Evolutionary conservation across 2,113 vertebrate species (phyloP), one percentile per base, ranked within the genome.

Genomic region (Platichthys stellatus): DNA sequence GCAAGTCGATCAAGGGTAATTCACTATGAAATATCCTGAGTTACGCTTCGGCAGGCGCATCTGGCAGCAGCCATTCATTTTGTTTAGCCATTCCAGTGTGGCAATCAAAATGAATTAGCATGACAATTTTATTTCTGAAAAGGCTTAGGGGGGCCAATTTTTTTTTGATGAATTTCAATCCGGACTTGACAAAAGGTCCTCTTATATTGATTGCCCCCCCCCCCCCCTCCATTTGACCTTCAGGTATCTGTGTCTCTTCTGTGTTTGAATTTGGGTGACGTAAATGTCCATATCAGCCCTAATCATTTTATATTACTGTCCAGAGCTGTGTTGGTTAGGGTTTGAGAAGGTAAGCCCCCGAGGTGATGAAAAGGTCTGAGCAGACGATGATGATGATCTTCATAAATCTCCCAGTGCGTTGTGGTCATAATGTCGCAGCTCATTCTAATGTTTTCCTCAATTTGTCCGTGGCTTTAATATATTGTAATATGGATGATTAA

Each of bases 51-150:
- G 81, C 82, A 82, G 81, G 71, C 62, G 62, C 92, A 88, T 93
- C 94, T 94, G 94, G 91, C 88, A 83, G 86, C 89, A 75, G 86
- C 86, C 84, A 92, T 94, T 93, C 92, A 92, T 94, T 95, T 94
- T 94, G 93, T 95, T 95, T 92, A 94, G 93, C 92, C 87, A 78
- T 88, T 91, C 90, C 92, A 93, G 93, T 91, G 90, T 93, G 82
- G 90, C 93, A 93, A 95, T 95, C 94, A 94, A 93, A 94, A 92
- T 93, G 90, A 93, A 95, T 95, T 94, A 95, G 94, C 94, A 91
- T 94, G 94, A 95, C 94, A 94, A 95, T 95, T 93, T 91, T 90
- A 93, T 94, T 94, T 93, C 92, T 93, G 89, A 93, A 92, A 91
- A 90, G 91, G 83, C 91, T 91, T 82, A 86, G 77, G 77, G 87